Base-by-base conservation (phyloP, 2,113 vertebrate species). In the Chaetodon trifascialis region DNA sequence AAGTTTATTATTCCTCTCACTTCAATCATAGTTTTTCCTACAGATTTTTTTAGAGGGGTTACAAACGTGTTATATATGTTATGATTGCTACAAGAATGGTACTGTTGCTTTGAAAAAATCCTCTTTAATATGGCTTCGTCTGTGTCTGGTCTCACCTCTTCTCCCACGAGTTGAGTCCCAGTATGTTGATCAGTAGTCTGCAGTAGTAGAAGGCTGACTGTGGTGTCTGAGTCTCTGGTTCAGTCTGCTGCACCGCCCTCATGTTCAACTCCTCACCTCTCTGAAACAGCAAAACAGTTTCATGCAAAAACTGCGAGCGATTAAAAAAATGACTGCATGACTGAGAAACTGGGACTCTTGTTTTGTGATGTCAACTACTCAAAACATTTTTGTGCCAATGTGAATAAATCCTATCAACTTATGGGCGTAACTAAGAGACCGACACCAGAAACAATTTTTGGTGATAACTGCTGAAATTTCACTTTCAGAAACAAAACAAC, bases 151-250 rank as follows among this genome's bases (percentile, higher is more conserved):
- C 72, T 96, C 95, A 99, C 98, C 98, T 98, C 93, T 99, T 99
- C 93, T 99, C 98, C 98, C 98, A 99, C 71, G 98, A 99, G 95
- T 99, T 99, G 95, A 99, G 98, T 84, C 98, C 98, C 91, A 99
- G 94, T 93, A 98, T 97, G 95, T 98, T 99, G 91, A 99, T 97
- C 78, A 99, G 96, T 58, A 99, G 95, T 84, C 98, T 96, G 95
- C 98, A 98, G 93, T 99, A 99, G 95, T 99, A 99, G 95, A 99
- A 99, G 74, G 97, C 96, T 0, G 98, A 99, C 88, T 97, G 97
- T 6, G 98, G 97, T 42, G 96, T 97, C 89, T 98, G 95, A 64
- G 97, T 96, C 11, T 89, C 92, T 67, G 97, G 97, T 87, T 99
- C 97, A 0, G 96, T 95, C 89, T 99, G 98, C 70, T 96, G 96